These are phyloP conservation scores for Seira ritae DNA, from an alignment of 2,888 invertebrate species.

Conservation along the genomic window DNA sequence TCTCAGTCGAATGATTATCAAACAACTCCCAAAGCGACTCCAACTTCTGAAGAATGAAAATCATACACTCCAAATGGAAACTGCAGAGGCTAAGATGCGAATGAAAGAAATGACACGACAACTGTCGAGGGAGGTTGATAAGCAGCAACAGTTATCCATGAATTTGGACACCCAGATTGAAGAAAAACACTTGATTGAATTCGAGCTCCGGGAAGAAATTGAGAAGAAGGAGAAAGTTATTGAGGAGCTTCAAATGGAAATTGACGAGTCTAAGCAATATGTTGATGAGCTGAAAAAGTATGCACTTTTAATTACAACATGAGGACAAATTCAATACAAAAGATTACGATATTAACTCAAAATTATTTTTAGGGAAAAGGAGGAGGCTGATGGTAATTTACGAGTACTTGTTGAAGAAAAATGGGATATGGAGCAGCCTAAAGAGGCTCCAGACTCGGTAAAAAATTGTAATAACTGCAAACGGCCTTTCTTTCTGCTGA, in stretches of 20 bases:
- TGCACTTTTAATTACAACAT: neutral
- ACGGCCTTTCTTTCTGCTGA: conserved; percentile 59
- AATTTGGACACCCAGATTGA: conserved; percentile 61
- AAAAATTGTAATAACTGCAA: conserved; percentile 62
- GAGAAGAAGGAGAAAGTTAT: conserved; percentile 64
- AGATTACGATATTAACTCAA: neutral
- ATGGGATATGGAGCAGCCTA: conserved; percentile 44
- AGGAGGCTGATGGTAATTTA: conserved; percentile 51
- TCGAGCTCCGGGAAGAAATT: conserved; percentile 62
- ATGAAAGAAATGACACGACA: conserved; percentile 59
- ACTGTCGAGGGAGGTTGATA: conserved; percentile 50
- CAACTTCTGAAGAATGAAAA: conserved; percentile 74
- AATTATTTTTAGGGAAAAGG: conserved; percentile 64
- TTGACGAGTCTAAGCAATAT: conserved; percentile 56
- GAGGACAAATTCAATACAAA: neutral
- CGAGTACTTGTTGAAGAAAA: conserved; percentile 60
- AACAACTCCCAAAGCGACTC: conserved; percentile 74
- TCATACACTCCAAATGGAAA: conserved; percentile 71
- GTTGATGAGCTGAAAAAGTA: conserved; percentile 56
- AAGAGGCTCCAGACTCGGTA: conserved; percentile 40
- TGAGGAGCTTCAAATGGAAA: conserved; percentile 65
- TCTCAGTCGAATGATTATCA: conserved; percentile 70
- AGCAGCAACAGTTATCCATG: conserved; percentile 48
- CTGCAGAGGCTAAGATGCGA: conserved; percentile 62
- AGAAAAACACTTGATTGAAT: conserved; percentile 58